Evolutionary conservation across 2,888 invertebrate species (phyloP), one percentile per base, ranked within the genome.

Genomic region (Philereme vetulata): DNA sequence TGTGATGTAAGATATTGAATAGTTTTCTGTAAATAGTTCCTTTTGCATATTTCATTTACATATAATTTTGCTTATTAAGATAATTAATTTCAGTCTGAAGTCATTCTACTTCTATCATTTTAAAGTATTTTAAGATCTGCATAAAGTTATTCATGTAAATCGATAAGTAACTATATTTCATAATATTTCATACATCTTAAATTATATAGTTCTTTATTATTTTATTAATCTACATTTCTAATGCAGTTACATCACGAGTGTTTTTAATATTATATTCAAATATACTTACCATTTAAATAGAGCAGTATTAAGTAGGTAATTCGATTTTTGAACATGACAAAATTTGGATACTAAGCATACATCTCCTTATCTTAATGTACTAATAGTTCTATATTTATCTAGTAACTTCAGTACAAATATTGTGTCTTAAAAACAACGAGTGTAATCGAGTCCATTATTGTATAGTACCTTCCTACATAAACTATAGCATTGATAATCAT

Each of bases 1-100:
- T 91, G 91, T 91, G 91, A 91, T 91, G 88, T 90, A 88, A 88
- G 83, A 84, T 90, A 87, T 77, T 67, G 66, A 72, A 64, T 59
- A 61, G 65, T 71, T 75, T 65, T 77, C 70, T 76, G 75, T 78
- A 73, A 68, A 75, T 77, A 78, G 73, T 77, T 79, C 70, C 77
- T 79, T 72, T 64, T 60, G 62, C 40, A 63, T 57, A 34, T 62
- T 61, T 60, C 62, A 72, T 71, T 46, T 57, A 66, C 54, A 42
- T 54, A 55, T 51, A 56, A 51, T 38, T 56, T 60, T 60, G 55
- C 43, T 8, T 59, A 9, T 6, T 36, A 45, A 51, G 50, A 42
- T 56, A 21, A 59, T 66, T 68, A 65, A 40, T 47, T 63, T 66
- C 65, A 60, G 62, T 65, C 60, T 65, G 59, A 64, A 56, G 40